Evolutionary conservation across 53 echinoderm and acorn worm genomes (phyloP), one percentile per base, ranked within the genome.

Genomic region (Luidia sarsii): DNA sequence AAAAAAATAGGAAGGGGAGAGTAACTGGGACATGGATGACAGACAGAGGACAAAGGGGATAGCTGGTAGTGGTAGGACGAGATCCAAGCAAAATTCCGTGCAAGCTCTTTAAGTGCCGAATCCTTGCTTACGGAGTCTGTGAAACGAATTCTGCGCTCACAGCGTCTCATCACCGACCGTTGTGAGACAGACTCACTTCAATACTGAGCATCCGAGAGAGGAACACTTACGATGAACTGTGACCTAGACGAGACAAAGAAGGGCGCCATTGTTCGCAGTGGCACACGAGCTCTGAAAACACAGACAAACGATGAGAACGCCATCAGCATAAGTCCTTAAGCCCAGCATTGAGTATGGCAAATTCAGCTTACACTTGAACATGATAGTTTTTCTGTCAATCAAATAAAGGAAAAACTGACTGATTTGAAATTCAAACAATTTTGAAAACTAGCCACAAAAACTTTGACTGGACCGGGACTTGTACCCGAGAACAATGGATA

Each of bases 181-280:
- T 10, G 15, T 46, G 15, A 46, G 8, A 46, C 8, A 10, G 15
- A 46, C 15, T n/a, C n/a, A n/a, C n/a, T n/a, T n/a, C n/a, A 46
- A 46, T 46, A 46, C 8, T 46, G 46, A 46, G 46, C 46, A 10
- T 8, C 15, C 15, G 8, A 10, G 8, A 10, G 4, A 53, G 7
- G 53, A 69, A 59, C 31, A 72, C 77, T 77, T 77, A 77, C 77
- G 33, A 77, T 61, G 21, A 33, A 77, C 20, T 61, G 59, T 16
- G 77, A 59, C 32, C 77, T 39, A 9, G 15, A 19, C 15, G 62
- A 48, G 29, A 59, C 77, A 61, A 59, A 61, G 61, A 77, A 77
- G 10, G 77, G 77, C 30, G 60, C 59, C 77, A 77, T 31, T n/a
- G 77, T 43, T 14, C 20, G 30, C 3, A 43, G 18, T 30, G 60